A percentile compares a stretch with the other conserved stretches of the same genome.
Conservation (phyloP, 2,888 invertebrate species). For the Siphonodentalium dalli region DNA sequence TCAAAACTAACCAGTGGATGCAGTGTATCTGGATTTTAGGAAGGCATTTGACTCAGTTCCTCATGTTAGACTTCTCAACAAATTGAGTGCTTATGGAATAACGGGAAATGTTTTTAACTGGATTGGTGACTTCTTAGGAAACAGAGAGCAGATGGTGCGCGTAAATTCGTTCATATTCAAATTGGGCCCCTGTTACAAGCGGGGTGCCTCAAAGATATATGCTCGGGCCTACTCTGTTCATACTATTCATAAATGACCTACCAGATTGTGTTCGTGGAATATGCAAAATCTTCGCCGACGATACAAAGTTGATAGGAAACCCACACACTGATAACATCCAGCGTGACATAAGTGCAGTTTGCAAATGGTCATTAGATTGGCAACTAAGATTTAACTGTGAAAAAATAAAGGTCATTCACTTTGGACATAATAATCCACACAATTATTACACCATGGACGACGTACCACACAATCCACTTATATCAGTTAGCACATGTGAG, state of each 20-base stretch:
- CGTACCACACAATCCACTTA: no score
- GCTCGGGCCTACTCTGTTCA: background rate
- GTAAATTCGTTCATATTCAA: background rate
- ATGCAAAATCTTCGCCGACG: no score
- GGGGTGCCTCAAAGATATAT: background rate
- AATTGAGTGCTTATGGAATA: background rate
- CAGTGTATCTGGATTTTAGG: background rate
- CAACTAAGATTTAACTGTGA: no score
- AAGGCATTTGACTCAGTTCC: conserved; percentile 3
- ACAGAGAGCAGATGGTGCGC: background rate
- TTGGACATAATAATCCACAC: no score
- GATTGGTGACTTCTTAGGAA: background rate
- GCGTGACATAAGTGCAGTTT: no score
- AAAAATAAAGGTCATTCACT: no score
- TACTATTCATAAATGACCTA: background rate
- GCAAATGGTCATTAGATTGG: no score
- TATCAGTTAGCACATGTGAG: no score
- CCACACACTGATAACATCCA: no score
- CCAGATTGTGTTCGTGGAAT: no score
- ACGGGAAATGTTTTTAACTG: background rate
- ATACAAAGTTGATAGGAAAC: no score
- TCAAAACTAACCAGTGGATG: background rate
- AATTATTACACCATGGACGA: no score
- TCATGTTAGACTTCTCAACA: background rate
- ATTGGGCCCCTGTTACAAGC: background rate